phyloP scores from a whole-genome alignment of 2,888 invertebrate species.

The Stenotaenia linearis region DNA sequence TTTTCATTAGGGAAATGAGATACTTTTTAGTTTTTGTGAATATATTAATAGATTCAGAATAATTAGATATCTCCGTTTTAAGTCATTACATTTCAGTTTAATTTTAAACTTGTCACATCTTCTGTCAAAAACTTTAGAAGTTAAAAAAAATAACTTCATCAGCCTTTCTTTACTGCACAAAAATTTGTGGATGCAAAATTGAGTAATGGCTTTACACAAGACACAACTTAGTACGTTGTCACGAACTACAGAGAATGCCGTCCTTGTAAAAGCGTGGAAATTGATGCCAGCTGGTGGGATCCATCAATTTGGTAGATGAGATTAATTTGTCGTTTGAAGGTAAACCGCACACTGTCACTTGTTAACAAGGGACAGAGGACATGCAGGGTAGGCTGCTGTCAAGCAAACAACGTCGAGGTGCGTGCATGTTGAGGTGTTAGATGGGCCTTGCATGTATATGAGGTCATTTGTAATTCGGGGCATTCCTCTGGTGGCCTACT shows the following conservation, averaged over 20 bases:
- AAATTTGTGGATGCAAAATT: no score
- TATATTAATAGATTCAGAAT: no score
- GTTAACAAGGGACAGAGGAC: background rate
- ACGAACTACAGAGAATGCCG: background rate
- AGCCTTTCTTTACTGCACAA: no score
- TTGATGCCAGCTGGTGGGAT: conserved; percentile 11
- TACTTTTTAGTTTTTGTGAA: no score
- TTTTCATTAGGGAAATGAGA: no score
- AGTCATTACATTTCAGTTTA: no score
- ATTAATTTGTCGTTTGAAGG: conserved; percentile 19
- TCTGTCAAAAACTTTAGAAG: no score
- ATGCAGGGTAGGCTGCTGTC: background rate
- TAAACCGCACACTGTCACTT: conserved; percentile 7
- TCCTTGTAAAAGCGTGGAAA: background rate
- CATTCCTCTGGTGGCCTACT: background rate
- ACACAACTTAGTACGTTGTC: background rate
- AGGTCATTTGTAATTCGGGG: background rate
- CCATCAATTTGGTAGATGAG: conserved; percentile 15
- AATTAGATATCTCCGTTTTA: no score
- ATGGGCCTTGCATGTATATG: background rate
- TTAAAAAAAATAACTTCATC: no score
- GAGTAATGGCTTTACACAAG: no score
- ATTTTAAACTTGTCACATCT: no score
- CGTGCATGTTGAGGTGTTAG: background rate
- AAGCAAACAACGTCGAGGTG: background rate